Evolutionary conservation across 2,888 invertebrate species (phyloP), one percentile per base, ranked within the genome.

Genomic region (Drosophila suboccidentalis): DNA sequence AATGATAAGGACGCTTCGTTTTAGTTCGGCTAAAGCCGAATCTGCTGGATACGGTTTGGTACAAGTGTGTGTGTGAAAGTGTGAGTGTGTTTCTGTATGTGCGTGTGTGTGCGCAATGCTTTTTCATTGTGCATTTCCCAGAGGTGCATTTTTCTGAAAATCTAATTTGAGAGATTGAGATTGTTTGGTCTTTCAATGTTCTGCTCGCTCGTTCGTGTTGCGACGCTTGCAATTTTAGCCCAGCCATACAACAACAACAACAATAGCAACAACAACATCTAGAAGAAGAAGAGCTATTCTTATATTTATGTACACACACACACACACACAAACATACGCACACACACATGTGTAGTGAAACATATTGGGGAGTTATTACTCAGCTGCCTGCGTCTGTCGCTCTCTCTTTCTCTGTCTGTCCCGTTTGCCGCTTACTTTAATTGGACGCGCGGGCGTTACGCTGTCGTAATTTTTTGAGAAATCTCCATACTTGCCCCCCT

Each of bases 81-180:
- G 46, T 29, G 29, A 49, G 51, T 13, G 44, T 50, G 47, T 43
- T 11, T 22, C 17, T 43, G 46, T 19, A 17, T 49, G 51, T 13
- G 44, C 58, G 58, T 60, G 57, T 73, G 70, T 79, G 74, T 80
- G 72, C 71, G 71, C 75, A 77, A 71, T 75, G 83, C 79, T 82
- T 89, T 87, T 87, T 89, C 89, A 86, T 85, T 87, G 87, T 91
- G 91, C 88, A 91, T 91, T 91, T 91, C 91, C 91, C 91, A 89
- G 84, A 89, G 90, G 91, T 91, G 91, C 91, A 91, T 91, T 91
- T 91, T 90, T 88, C 90, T 84, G 82, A 90, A 91, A 91, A 90
- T 91, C 91, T 91, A 91, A 91, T 91, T 91, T 91, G 89, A 89
- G 89, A 90, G 90, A 90, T 88, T 91, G 86, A 86, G 89, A 86